phyloP scores from a whole-genome alignment of 1,140 invertebrate genomes.

The Drosophila athabasca region DNA sequence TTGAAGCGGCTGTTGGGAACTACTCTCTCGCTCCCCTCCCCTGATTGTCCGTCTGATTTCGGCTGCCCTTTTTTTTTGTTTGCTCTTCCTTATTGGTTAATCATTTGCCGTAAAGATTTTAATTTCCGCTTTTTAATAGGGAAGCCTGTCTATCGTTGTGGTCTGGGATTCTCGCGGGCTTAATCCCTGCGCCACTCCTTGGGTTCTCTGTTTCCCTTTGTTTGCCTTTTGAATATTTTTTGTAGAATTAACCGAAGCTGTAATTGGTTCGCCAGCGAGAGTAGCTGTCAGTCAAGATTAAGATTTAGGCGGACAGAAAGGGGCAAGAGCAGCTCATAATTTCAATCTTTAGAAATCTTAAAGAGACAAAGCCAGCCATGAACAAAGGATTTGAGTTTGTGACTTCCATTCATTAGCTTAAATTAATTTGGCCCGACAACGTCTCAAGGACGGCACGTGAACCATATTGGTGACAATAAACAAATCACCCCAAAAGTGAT shows the following conservation, averaged over 20 bases:
- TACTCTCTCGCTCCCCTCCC: neutral
- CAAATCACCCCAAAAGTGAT: slow-evolving; percentile 44
- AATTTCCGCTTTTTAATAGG: slow-evolving; percentile 78
- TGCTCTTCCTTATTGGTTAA: slow-evolving; percentile 71
- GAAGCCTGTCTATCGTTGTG: slow-evolving; percentile 29
- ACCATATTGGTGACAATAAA: slow-evolving; percentile 20
- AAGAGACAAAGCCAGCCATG: neutral
- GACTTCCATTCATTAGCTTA: slow-evolving; percentile 32
- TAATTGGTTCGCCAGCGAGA: slow-evolving; percentile 45
- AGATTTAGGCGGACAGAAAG: neutral
- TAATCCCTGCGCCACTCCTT: slow-evolving; percentile 26
- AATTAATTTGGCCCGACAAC: slow-evolving; percentile 11
- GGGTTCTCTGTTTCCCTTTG: slow-evolving; percentile 25
- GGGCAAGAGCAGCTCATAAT: slow-evolving; percentile 22
- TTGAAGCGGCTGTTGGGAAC: slow-evolving; percentile 46
- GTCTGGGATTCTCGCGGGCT: slow-evolving; percentile 14
- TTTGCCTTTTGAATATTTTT: slow-evolving; percentile 65
- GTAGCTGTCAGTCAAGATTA: slow-evolving; percentile 43
- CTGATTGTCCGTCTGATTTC: slow-evolving; percentile 12
- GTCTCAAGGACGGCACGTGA: slow-evolving; percentile 6
- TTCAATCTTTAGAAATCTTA: slow-evolving; percentile 11
- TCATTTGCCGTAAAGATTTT: slow-evolving; percentile 82
- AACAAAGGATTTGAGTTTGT: neutral
- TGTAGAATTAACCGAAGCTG: slow-evolving; percentile 25
- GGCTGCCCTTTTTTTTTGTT: slow-evolving; percentile 33